Base-by-base conservation (phyloP, 1,140 invertebrate species). In the Lepeophtheirus salmonis region DNA sequence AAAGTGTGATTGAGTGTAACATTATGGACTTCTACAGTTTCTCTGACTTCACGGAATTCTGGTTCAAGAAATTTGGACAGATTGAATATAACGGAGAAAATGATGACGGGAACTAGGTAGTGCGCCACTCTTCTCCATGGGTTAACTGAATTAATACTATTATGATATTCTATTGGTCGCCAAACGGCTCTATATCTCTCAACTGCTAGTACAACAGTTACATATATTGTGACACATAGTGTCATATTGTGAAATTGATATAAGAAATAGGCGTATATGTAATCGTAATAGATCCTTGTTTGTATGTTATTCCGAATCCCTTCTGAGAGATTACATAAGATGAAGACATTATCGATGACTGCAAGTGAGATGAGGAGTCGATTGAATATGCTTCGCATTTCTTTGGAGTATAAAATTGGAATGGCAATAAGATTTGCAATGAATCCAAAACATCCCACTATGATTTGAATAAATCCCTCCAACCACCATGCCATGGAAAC, bases 161-260 rank as follows among this genome's bases (percentile, higher is more conserved):
- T 57, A 21, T 57, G 55, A 23, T 57, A 57, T 25, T 57, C 55
- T 2, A 57, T 30, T 1, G 55, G 55, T 21, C 30, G 13, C 55
- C 55, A 57, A 1, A 57, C 55, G 25, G 55, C 55, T 41, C 55
- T 21, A 57, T 57, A 57, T 13, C 55, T 24, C 26, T 57, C 55
- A 17, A 57, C 16, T n/a, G 55, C 55, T 14, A 57, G 26, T 12
- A 57, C 55, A 13, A 57, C 55, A 3, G 55, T 57, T n/a, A 57
- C 26, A 57, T 57, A 57, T 10, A 41, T 57, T 17, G 23, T 24
- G 23, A 17, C 21, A 30, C 23, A 57, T 16, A 57, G 10, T 3
- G 26, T 57, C 55, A 57, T 57, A 23, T 57, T 57, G 26, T 57
- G 55, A n/a, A 57, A 57, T 23, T 57, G 55, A 25, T 57, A 57